A percentile compares a stretch with the other conserved stretches of the same genome.
Evolutionary conservation across 2,888 invertebrate genomes (phyloP).

Genomic region (Scaptomyza flava): DNA sequence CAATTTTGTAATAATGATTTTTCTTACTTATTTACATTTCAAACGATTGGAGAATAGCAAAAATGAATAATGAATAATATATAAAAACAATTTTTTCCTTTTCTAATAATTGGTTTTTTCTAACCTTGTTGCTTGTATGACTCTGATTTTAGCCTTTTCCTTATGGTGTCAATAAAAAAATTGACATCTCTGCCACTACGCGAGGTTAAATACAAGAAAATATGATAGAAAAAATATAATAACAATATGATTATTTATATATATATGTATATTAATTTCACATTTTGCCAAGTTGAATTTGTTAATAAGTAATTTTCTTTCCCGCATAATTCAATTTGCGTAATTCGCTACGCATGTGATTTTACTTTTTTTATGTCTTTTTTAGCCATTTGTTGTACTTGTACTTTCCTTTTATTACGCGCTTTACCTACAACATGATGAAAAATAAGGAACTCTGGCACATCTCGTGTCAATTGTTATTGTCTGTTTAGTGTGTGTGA

Average conservation of each 20-base stretch:
- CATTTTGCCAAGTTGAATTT: background rate
- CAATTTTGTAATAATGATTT: background rate
- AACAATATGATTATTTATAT: background rate
- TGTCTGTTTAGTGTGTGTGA: conserved; percentile 51
- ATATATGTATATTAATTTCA: background rate
- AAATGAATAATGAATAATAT: background rate
- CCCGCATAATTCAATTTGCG: background rate
- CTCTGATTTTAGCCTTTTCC: background rate
- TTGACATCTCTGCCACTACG: background rate
- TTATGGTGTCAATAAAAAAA: background rate
- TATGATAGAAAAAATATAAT: background rate
- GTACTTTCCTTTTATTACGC: background rate
- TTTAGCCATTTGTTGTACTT: background rate
- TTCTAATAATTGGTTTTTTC: background rate
- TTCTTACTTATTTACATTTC: background rate
- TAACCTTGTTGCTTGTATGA: background rate
- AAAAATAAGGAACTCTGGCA: conserved; percentile 14
- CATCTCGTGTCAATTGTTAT: conserved; percentile 51
- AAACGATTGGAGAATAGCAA: background rate
- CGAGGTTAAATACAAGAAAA: background rate
- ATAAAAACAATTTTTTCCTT: background rate
- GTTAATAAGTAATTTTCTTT: conserved; percentile 1
- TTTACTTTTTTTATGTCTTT: background rate
- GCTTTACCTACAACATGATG: background rate
- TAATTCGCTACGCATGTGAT: background rate